These are phyloP conservation scores for Gallinago undulata DNA, from an alignment of 2,113 vertebrate species.

Conservation along the genomic window DNA sequence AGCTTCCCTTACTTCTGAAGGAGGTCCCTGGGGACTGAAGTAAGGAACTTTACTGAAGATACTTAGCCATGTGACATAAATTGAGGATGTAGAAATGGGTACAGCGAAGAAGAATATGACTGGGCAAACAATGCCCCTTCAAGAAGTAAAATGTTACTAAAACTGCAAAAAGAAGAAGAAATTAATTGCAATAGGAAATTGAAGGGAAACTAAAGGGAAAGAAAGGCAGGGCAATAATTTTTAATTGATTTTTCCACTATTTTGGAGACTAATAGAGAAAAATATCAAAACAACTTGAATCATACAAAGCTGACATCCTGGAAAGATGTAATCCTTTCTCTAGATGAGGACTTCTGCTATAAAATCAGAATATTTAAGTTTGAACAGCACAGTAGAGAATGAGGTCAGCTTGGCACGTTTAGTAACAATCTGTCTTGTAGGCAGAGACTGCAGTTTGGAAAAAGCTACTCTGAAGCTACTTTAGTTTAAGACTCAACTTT, in stretches of 20 bases:
- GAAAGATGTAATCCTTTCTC: background rate
- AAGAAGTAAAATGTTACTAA: background rate
- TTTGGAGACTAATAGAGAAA: background rate
- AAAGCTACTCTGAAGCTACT: background rate
- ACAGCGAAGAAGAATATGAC: background rate
- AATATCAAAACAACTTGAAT: background rate
- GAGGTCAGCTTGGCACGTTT: slow-evolving; percentile 25
- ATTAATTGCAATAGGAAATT: background rate
- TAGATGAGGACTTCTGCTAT: background rate
- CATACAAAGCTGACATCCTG: background rate
- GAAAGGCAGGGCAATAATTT: background rate
- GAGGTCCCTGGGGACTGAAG: background rate
- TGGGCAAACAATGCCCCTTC: background rate
- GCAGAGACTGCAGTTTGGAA: slow-evolving; percentile 7
- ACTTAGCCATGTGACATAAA: background rate
- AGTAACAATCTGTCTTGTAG: slow-evolving; percentile 12
- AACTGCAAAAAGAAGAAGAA: background rate
- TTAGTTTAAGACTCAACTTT: background rate
- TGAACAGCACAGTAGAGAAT: background rate
- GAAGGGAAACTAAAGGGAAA: background rate
- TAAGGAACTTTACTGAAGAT: background rate
- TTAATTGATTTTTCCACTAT: background rate
- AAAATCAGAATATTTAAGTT: background rate
- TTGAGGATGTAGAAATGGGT: background rate
- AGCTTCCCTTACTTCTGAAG: background rate